phyloP scores from a whole-genome alignment of 1,140 invertebrate species.

The Eupeodes corollae region DNA sequence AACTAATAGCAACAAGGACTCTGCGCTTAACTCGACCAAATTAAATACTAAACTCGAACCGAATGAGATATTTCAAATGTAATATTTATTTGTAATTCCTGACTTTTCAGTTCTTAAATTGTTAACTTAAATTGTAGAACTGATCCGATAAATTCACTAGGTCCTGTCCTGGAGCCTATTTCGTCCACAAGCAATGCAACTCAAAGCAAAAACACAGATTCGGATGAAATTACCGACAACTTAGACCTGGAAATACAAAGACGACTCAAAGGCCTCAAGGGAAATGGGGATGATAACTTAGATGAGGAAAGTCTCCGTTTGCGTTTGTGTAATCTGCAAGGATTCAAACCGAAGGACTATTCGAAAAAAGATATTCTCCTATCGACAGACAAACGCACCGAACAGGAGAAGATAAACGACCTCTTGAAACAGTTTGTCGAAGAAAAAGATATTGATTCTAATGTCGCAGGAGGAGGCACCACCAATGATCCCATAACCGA shows the following conservation, averaged over 20 bases:
- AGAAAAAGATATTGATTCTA: slow-evolving; percentile 43
- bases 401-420: slow-evolving; percentile 50
- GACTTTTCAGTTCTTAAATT: too few species aligned
- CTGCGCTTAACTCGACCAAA: not conserved
- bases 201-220: slow-evolving; percentile 7
- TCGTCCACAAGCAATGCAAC: slow-evolving; percentile 34
- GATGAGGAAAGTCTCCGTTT: slow-evolving; percentile 42
- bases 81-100: too few species aligned
- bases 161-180: slow-evolving; percentile 14
- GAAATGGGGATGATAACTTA: slow-evolving; percentile 15
- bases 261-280: slow-evolving; percentile 48
- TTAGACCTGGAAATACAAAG: slow-evolving; percentile 41
- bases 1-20: slow-evolving; percentile 12
- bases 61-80: slow-evolving; percentile 17
- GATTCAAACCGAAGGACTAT: slow-evolving; percentile 35
- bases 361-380: slow-evolving; percentile 27
- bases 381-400: slow-evolving; percentile 40
- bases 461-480: slow-evolving; percentile 32
- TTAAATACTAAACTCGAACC: not conserved
- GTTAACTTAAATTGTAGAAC: too few species aligned
- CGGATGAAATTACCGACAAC: slow-evolving; percentile 22
- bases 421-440: slow-evolving; percentile 47
- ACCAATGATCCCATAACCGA: slow-evolving; percentile 40
- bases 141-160: too few species aligned
- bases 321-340: slow-evolving; percentile 46